Evolutionary conservation across 1,140 invertebrate genomes (phyloP).

Genomic region (Potamilus streckersoni): DNA sequence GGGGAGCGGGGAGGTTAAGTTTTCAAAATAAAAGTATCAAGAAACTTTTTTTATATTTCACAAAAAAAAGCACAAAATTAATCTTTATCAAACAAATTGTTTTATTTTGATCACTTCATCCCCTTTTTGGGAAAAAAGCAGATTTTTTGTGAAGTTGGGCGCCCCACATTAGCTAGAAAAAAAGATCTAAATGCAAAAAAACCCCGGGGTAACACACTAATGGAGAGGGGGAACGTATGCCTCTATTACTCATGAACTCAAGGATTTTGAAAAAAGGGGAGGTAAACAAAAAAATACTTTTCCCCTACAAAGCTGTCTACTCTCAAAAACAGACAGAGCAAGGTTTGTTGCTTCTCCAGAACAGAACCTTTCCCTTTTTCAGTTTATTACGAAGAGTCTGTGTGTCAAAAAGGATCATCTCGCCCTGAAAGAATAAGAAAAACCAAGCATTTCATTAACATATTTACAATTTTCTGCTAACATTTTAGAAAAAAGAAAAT

Average conservation of each 20-base stretch:
- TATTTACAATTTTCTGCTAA: too few relatives aligned
- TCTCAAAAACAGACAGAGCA: slow-evolving; percentile 97
- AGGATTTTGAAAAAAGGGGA: too few relatives aligned
- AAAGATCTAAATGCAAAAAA: not conserved
- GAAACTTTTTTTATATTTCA: too few relatives aligned
- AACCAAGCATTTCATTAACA: too few relatives aligned
- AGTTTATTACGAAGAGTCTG: slow-evolving; percentile 97
- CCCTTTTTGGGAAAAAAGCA: not conserved
- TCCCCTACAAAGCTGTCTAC: slow-evolving; percentile 98
- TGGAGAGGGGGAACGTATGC: not conserved
- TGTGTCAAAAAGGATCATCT: slow-evolving; percentile 91
- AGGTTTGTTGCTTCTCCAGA: slow-evolving; percentile 94
- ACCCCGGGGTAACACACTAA: not conserved
- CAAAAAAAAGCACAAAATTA: too few relatives aligned
- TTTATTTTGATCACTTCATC: too few relatives aligned
- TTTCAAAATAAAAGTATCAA: too few relatives aligned
- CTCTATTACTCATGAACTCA: not conserved
- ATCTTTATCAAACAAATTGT: too few relatives aligned
- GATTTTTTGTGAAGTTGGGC: not conserved
- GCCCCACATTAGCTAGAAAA: not conserved
- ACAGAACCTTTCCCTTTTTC: slow-evolving; percentile 97
- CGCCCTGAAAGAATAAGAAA: slow-evolving; percentile 71
- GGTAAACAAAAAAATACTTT: slow-evolving; percentile 31
- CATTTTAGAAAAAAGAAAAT: too few relatives aligned
- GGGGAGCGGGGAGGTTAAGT: too few relatives aligned